Base-by-base conservation (phyloP, 2,888 invertebrate genomes). In the Mesopsocus fuscifrons region DNA sequence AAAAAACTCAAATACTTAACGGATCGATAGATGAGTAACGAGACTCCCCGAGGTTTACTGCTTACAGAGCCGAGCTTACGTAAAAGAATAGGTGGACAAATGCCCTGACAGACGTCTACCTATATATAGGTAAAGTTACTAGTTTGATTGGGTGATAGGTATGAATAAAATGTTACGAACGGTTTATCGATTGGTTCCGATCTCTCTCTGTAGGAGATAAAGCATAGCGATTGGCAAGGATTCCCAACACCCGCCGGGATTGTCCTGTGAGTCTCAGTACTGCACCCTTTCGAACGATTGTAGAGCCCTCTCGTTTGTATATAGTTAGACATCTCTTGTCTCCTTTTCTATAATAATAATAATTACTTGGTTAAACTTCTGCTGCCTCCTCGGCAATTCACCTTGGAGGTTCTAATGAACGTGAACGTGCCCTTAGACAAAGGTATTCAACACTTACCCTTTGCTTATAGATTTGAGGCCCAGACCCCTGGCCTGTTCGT, bases 381-480 rank as follows among this genome's bases (percentile, higher is more conserved):
- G n/a, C n/a, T n/a, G n/a, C n/a, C n/a, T n/a, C n/a, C n/a, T n/a
- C n/a, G n/a, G n/a, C n/a, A n/a, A n/a, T n/a, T n/a, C n/a, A 9
- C 9, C n/a, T 13, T 40, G 5, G 5, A 15, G 20, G n/a, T 18
- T 22, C 11, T 22, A 17, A 23, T 34, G 31, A 45, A 21, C 47
- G 5, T 40, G 16, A 22, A n/a, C n/a, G n/a, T 5, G 23, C 6
- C n/a, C 13, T 21, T 23, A 17, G n/a, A 13, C 20, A 40, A 18
- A 40, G 16, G 26, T 11, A 6, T 11, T 22, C 23, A 9, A 31
- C 26, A 48, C 72, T 64, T 72, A 82, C 67, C 87, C 87, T 63
- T 76, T 69, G 53, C 84, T 87, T 62, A 79, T 82, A 2, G 84
- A 82, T 54, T 77, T 76, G 22, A 87, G 61, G 4, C 82, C 81